Base-by-base conservation (phyloP, 2,888 invertebrate genomes). In the Herminia tarsipennalis region DNA sequence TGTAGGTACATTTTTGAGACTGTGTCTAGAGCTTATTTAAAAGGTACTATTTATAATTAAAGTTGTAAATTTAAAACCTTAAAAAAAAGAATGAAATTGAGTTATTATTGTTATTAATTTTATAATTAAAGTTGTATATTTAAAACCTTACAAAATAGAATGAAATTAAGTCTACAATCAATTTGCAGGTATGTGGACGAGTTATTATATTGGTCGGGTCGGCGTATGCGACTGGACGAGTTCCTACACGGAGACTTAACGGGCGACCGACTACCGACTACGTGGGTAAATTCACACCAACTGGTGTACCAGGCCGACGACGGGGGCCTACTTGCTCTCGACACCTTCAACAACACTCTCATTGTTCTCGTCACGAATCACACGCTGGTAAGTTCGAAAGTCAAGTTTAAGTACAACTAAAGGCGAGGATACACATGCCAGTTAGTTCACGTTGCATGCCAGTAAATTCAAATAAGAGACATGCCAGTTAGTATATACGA, bases 301-400 rank as follows among this genome's bases (percentile, higher is more conserved):
- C 95, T 96, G 78, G 96, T 96, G 81, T 97, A 95, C 90, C 96
- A 96, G 85, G 94, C 95, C 36, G 96, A 97, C 92, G 96, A 96
- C 91, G 96, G 96, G 47, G 96, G 96, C 39, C 92, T 97, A 60
- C 94, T 96, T 61, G 94, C 96, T 40, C 92, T 96, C 74, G 94
- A 96, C 84, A 96, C 96, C 66, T 93, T 94, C 86, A 95, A 94
- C 86, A 96, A 96, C 86, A 94, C 94, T 36, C 94, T 96, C 73
- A 93, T 95, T 60, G 94, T 95, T 57, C 93, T 97, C 73, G 96
- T 97, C 85, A 96, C 96, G 68, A 97, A 97, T 91, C 96, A 97
- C 81, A 97, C 96, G 56, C 92, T 97, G 88, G 96, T 95, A 79
- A 94, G 95, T 93, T 14, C n/a, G n/a, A 1, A 16, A 24, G 4